These are phyloP conservation scores for Piezodorus guildinii DNA, from an alignment of 1,140 invertebrate genomes.

Conservation along the genomic window DNA sequence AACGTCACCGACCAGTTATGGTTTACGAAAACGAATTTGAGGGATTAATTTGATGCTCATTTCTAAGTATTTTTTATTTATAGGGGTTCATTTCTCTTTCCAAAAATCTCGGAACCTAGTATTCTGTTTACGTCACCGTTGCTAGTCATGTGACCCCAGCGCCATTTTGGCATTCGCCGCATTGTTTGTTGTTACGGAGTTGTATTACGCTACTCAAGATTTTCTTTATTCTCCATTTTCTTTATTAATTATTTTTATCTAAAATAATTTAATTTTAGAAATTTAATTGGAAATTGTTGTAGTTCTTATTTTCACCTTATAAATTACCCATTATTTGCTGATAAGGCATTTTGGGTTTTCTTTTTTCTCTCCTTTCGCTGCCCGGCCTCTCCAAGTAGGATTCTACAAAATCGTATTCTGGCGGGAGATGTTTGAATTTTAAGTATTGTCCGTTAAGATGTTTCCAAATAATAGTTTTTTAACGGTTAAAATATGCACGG, in stretches of 20 bases:
- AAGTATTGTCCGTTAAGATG: neutral
- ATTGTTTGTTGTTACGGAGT: slow-evolving; percentile 6
- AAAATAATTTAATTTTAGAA: too few relatives aligned
- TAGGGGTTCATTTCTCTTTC: neutral
- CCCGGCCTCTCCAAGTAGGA: neutral
- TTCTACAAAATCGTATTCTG: neutral
- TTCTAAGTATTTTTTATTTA: too few relatives aligned
- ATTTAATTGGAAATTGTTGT: too few relatives aligned
- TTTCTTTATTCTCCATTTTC: too few relatives aligned
- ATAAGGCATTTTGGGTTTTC: neutral
- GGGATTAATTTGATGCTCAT: too few relatives aligned
- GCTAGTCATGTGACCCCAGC: slow-evolving; percentile 21
- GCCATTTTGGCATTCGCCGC: slow-evolving; percentile 20
- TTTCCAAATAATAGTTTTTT: neutral
- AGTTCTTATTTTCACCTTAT: too few relatives aligned
- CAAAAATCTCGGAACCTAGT: neutral
- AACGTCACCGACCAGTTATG: too few relatives aligned
- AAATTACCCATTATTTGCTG: too few relatives aligned
- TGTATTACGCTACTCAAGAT: neutral
- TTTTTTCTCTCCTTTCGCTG: slow-evolving; percentile 3
- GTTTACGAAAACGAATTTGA: too few relatives aligned
- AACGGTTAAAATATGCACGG: too few relatives aligned
- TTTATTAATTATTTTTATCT: too few relatives aligned
- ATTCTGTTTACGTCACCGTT: slow-evolving; percentile 18
- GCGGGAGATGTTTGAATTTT: too few relatives aligned